Conservation (phyloP, 2,113 vertebrate genomes). For the Struthio camelus region DNA sequence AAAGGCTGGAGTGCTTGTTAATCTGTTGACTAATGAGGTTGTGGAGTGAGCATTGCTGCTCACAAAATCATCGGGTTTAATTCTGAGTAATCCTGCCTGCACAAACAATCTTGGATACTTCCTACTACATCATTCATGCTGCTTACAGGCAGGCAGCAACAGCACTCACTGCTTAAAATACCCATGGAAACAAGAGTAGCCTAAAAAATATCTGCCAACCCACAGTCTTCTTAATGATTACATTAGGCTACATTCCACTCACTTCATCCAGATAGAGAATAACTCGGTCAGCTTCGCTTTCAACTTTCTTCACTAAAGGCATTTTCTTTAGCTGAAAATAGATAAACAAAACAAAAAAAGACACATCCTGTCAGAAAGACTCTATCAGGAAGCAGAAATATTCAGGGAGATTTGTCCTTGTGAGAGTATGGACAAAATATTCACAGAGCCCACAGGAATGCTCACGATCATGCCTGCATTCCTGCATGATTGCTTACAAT, state of each 20-base stretch:
- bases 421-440: neutral
- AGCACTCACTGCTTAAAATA: neutral
- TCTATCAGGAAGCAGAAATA: neutral
- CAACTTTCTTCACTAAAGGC: slow-evolving; percentile 64
- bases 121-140: neutral
- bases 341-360: neutral
- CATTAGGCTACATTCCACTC: neutral
- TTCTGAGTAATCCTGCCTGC: neutral
- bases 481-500: neutral
- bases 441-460: neutral
- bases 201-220: neutral
- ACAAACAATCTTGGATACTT: neutral
- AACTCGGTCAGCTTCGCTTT: slow-evolving; percentile 27
- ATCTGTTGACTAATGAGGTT: neutral
- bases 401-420: neutral
- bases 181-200: neutral
- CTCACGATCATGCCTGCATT: neutral
- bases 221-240: neutral
- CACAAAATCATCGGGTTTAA: neutral
- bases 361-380: neutral
- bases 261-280: slow-evolving; percentile 59
- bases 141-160: neutral
- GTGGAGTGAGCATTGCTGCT: neutral
- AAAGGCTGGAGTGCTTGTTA: neutral
- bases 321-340: slow-evolving; percentile 61